phyloP scores from a whole-genome alignment of 2,113 vertebrate species.

The Anoura caudifer region DNA sequence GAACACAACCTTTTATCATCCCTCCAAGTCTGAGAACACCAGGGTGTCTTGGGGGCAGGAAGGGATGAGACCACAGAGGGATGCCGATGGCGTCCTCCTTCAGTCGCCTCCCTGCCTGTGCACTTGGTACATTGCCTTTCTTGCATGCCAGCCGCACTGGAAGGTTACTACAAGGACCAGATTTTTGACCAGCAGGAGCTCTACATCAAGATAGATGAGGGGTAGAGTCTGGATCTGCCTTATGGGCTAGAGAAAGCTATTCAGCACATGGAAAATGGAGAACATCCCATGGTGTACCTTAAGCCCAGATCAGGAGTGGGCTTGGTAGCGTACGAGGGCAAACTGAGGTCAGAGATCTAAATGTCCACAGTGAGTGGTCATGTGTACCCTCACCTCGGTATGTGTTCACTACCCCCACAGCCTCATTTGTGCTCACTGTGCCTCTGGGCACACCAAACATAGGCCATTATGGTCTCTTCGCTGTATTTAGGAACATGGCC shows the following conservation, averaged over 20 bases:
- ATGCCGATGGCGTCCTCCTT: no score
- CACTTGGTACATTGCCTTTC: no score
- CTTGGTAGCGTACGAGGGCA: neutral
- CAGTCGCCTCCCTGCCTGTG: no score
- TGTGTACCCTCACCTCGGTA: neutral
- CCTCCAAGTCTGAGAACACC: neutral
- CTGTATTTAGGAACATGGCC: neutral
- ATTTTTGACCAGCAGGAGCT: conserved; percentile 92
- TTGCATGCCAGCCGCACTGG: conserved; percentile 70
- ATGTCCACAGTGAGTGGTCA: neutral
- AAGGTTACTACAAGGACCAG: conserved; percentile 84
- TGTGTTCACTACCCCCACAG: neutral
- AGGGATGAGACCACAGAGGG: no score
- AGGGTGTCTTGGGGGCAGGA: neutral
- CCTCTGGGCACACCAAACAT: no score
- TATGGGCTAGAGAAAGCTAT: conserved; percentile 91
- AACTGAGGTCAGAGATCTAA: neutral
- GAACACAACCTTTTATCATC: no score
- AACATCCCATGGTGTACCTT: conserved; percentile 89
- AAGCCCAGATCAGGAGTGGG: conserved; percentile 87
- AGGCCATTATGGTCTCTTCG: no score
- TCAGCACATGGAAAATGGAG: conserved; percentile 94
- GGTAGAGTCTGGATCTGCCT: conserved; percentile 88
- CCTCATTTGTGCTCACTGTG: neutral
- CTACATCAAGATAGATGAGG: conserved; percentile 93